A percentile compares a stretch with the other conserved stretches of the same genome.
Evolutionary conservation across 2,888 invertebrate genomes (phyloP).

Genomic region (Oeneis ivallda): DNA sequence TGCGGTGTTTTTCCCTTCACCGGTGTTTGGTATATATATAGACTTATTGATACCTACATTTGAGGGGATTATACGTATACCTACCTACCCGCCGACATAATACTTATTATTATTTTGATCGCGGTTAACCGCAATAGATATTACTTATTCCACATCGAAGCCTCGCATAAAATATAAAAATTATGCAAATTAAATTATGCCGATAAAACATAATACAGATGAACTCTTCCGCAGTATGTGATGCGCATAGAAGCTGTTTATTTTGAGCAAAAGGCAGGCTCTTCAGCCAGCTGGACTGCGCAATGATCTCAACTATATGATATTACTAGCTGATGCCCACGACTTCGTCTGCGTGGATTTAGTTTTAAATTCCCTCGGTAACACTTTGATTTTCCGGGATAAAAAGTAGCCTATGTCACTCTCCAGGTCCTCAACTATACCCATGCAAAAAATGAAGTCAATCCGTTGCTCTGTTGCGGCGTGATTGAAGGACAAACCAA

Average conservation of each 20-base stretch:
- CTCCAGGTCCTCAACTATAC: no score
- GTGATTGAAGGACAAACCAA: no score
- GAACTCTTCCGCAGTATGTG: background rate
- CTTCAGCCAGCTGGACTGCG: no score
- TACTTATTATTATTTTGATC: background rate
- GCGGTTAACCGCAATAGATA: conserved; percentile 4
- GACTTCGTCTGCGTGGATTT: no score
- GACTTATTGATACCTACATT: background rate
- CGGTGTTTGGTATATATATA: background rate
- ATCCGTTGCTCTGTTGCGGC: no score
- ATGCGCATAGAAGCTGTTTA: background rate
- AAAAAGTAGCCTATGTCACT: no score
- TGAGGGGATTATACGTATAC: background rate
- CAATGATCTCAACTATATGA: background rate
- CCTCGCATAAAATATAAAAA: background rate
- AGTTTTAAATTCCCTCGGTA: no score
- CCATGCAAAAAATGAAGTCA: no score
- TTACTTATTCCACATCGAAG: background rate
- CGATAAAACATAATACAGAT: background rate
- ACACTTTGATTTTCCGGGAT: no score
- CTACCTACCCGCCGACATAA: no score
- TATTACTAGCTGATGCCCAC: no score
- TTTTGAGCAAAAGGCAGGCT: background rate
- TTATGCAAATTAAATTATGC: background rate
- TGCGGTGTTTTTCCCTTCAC: conserved; percentile 8